Evolutionary conservation across 2,113 vertebrate genomes (phyloP).

Genomic region (Kobus ellipsiprymnus): DNA sequence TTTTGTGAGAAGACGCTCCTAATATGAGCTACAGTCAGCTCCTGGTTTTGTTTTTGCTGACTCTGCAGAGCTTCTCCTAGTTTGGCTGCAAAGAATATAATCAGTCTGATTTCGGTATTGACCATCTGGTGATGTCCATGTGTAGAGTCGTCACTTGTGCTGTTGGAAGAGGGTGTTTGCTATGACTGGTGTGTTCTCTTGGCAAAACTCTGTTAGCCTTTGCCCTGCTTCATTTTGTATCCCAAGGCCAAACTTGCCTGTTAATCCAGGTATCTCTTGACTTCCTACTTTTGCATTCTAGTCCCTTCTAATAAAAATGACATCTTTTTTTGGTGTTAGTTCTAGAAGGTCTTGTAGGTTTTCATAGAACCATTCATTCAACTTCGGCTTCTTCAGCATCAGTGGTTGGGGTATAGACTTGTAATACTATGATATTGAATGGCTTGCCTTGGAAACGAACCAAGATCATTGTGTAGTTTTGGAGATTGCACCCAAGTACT

Average conservation of each 20-base stretch:
- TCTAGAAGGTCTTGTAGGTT: neutral
- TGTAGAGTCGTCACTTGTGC: neutral
- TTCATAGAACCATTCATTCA: neutral
- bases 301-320: neutral
- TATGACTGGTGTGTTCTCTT: neutral
- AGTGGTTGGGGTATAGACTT: neutral
- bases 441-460: neutral
- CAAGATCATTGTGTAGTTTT: neutral
- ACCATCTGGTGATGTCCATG: neutral
- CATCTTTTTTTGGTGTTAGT: neutral
- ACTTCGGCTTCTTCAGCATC: neutral
- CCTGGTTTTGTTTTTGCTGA: neutral
- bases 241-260: neutral
- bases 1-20: neutral
- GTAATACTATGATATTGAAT: neutral
- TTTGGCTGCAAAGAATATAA: neutral
- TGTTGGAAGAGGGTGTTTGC: neutral
- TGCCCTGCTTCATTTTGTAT: neutral
- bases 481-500: neutral
- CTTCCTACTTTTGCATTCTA: neutral
- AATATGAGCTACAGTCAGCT: neutral
- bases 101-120: neutral
- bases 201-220: neutral
- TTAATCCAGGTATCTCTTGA: neutral
- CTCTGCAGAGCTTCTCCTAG: neutral